These are phyloP conservation scores for Monochamus saltuarius DNA, from an alignment of 1,140 invertebrate genomes.

Conservation along the genomic window DNA sequence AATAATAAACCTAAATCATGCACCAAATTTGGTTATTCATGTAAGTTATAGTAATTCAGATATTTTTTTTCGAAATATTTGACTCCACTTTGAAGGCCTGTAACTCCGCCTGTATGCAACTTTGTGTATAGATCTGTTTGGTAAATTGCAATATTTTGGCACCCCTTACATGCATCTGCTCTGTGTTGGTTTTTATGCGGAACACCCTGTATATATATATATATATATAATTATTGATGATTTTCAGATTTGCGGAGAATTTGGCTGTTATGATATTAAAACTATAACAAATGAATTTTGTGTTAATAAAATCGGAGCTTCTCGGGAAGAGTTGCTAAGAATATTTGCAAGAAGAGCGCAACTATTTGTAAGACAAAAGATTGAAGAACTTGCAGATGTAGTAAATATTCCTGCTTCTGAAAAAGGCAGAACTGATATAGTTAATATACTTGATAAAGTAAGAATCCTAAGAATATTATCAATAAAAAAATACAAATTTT, in stretches of 20 bases:
- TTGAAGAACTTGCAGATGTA: constrained; percentile 22
- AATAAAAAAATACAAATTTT: constrained; percentile 11
- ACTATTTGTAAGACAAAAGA: constrained; percentile 23
- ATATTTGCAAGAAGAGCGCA: constrained; percentile 28
- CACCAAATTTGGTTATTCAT: background rate
- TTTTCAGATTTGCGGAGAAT: constrained; percentile 36
- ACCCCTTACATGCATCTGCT: too few relatives aligned
- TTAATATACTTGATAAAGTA: constrained; percentile 18
- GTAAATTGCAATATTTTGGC: too few relatives aligned
- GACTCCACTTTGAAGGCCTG: too few relatives aligned
- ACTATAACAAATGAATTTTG: constrained; percentile 25
- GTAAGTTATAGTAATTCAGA: background rate
- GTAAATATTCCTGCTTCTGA: constrained; percentile 9
- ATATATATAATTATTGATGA: background rate
- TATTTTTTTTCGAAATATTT: constrained; percentile 2
- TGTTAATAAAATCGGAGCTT: constrained; percentile 21
- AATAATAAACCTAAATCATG: too few relatives aligned
- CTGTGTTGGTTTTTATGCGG: too few relatives aligned
- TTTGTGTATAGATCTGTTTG: too few relatives aligned
- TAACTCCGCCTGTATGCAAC: too few relatives aligned
- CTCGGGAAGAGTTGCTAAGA: constrained; percentile 21
- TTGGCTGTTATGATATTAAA: constrained; percentile 32
- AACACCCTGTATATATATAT: background rate
- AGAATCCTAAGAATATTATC: constrained; percentile 1
- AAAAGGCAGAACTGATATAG: constrained; percentile 8